Percentiles rank a stretch among this genome's conserved stretches.
Evolutionary conservation across 2,797 vertebrate species (phyloP).

Genomic region (Odontamblyopus rebecca): DNA sequence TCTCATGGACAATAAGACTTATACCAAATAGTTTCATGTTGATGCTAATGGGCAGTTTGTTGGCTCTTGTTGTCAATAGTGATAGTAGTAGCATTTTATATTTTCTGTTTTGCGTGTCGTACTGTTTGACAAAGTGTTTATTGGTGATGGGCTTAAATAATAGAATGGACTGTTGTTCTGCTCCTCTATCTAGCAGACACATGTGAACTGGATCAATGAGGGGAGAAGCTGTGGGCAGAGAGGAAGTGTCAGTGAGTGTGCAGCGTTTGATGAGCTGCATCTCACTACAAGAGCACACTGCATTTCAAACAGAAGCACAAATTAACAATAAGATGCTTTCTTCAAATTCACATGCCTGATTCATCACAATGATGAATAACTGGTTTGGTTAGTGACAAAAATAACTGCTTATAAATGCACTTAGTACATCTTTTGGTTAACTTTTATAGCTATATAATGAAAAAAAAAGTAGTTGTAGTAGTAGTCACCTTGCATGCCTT

Average conservation of each 20-base stretch:
- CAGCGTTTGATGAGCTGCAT: constrained; percentile 33
- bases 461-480: no score
- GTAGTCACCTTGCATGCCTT: no score
- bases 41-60: constrained; percentile 27
- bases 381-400: not conserved
- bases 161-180: not conserved
- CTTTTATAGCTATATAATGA: not conserved
- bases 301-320: constrained; percentile 51
- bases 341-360: constrained; percentile 14
- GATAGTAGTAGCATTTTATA: not conserved
- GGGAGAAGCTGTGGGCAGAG: constrained; percentile 23
- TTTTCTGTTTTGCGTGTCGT: constrained; percentile 5
- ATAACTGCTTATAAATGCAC: not conserved
- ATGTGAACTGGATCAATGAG: constrained; percentile 10
- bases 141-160: constrained; percentile 27
- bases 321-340: constrained; percentile 29
- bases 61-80: constrained; percentile 23
- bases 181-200: constrained; percentile 7
- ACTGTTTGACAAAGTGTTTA: constrained; percentile 20
- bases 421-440: not conserved
- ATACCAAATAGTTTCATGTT: constrained; percentile 37
- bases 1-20: constrained; percentile 22
- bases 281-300: constrained; percentile 39
- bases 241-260: constrained; percentile 33
- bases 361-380: constrained; percentile 12